Percentiles rank a stretch among this genome's conserved stretches.
phyloP scores from a whole-genome alignment of 2,113 vertebrate genomes.

The Elgaria multicarinata region DNA sequence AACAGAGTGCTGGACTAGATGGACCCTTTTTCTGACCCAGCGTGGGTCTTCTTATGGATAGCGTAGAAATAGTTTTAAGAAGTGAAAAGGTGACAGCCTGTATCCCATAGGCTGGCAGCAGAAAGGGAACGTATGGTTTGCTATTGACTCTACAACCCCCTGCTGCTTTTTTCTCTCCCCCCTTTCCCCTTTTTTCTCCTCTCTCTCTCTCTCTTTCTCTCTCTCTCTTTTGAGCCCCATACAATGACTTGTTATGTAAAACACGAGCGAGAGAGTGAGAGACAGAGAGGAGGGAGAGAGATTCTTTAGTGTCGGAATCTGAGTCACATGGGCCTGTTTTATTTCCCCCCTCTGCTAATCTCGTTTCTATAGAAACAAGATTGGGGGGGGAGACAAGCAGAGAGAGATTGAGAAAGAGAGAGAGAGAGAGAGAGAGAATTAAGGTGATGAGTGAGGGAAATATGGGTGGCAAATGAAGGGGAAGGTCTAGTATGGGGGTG shows the following conservation, averaged over 20 bases:
- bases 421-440: slow-evolving; percentile 59
- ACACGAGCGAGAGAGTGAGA: background rate
- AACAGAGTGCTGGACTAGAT: no score
- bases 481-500: background rate
- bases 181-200: fast-evolving
- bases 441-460: slow-evolving; percentile 67
- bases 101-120: background rate
- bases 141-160: slow-evolving; percentile 5
- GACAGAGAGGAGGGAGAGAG: slow-evolving; percentile 42
- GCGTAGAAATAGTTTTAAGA: background rate
- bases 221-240: fast-evolving
- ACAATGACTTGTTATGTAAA: slow-evolving; percentile 72
- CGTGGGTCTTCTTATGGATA: no score
- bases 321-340: slow-evolving; percentile 76
- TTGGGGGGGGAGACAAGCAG: slow-evolving; percentile 58
- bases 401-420: slow-evolving; percentile 30
- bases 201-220: background rate
- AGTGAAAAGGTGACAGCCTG: fast-evolving
- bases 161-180: fast-evolving
- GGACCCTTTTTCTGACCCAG: no score
- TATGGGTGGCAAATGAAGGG: slow-evolving; percentile 55
- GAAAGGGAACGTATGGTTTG: background rate
- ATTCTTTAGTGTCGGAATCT: slow-evolving; percentile 76
- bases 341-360: slow-evolving; percentile 75
- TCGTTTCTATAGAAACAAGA: slow-evolving; percentile 79